A percentile compares a stretch with the other conserved stretches of the same genome.
phyloP scores from a whole-genome alignment of 2,888 invertebrate species.

The Theodoxus fluviatilis region DNA sequence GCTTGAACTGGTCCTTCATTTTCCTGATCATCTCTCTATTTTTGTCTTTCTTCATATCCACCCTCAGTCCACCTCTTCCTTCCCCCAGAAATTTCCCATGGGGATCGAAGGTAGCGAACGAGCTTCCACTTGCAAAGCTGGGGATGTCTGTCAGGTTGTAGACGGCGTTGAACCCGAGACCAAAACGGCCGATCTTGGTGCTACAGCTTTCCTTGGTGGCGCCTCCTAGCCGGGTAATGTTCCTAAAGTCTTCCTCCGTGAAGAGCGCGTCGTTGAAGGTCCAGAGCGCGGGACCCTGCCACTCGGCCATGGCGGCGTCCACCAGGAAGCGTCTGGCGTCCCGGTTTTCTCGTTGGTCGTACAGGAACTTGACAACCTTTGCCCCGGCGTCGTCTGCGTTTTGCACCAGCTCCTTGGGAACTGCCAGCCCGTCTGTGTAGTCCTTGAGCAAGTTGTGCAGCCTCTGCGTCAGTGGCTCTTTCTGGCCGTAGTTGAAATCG shows the following conservation, averaged over 20 bases:
- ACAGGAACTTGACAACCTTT: constrained; percentile 42
- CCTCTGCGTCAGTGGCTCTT: constrained; percentile 48
- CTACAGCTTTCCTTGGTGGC: constrained; percentile 53
- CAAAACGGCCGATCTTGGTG: constrained; percentile 59
- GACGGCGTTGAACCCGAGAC: constrained; percentile 60
- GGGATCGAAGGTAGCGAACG: constrained; percentile 61
- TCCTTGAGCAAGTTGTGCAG: constrained; percentile 45
- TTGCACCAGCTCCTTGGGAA: constrained; percentile 56
- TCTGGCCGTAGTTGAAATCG: constrained; percentile 45
- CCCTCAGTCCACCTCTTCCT: constrained; percentile 41
- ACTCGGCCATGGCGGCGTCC: constrained; percentile 51
- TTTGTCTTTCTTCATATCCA: constrained; percentile 36
- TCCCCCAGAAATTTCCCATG: constrained; percentile 49
- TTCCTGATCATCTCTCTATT: constrained; percentile 34
- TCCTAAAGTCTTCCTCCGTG: constrained; percentile 56
- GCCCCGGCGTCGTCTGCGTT: constrained; percentile 59
- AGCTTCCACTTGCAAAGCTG: constrained; percentile 55
- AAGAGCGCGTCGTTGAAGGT: constrained; percentile 59
- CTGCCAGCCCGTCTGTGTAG: constrained; percentile 54
- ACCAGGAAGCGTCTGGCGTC: constrained; percentile 44
- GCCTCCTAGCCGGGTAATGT: constrained; percentile 57
- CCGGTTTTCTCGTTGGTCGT: constrained; percentile 52
- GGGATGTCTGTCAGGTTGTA: constrained; percentile 62
- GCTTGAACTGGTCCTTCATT: constrained; percentile 47
- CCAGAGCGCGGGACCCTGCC: constrained; percentile 63